Percentiles rank a stretch among this genome's conserved stretches.
Evolutionary conservation across 2,113 vertebrate genomes (phyloP).

Genomic region (Myotis yumanensis): DNA sequence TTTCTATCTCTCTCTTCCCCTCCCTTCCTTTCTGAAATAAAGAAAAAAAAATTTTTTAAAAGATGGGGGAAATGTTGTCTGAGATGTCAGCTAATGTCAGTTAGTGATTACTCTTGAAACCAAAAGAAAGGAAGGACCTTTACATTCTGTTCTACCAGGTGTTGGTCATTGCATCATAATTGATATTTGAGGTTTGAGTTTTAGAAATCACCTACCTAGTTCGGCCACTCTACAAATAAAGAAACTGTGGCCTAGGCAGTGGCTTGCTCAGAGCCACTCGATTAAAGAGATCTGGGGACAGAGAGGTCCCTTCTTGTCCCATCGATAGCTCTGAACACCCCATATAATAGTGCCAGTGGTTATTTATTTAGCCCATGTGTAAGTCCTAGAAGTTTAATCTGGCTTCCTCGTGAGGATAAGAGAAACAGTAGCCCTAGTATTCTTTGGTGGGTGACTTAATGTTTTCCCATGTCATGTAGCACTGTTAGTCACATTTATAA

Average conservation of each 20-base stretch:
- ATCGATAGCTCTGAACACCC: not conserved
- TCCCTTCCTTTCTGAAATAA: too few species aligned
- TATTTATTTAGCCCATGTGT: not conserved
- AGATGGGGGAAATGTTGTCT: not conserved
- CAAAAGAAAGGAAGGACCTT: not conserved
- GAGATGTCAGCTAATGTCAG: not conserved
- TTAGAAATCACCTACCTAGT: not conserved
- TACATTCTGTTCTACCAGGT: not conserved
- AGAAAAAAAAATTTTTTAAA: too few species aligned
- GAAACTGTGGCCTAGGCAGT: not conserved
- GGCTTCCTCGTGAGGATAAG: not conserved
- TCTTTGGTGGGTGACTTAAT: not conserved
- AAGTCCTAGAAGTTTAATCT: not conserved
- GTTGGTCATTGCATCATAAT: not conserved
- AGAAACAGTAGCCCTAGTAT: not conserved
- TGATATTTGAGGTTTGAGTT: not conserved
- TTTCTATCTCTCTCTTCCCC: too few species aligned
- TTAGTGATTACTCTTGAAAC: not conserved
- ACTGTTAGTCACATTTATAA: not conserved
- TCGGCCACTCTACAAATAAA: not conserved
- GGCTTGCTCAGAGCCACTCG: not conserved
- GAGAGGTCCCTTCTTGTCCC: not conserved
- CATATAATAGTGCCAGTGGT: not conserved
- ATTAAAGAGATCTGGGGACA: not conserved
- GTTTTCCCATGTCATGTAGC: accelerated